Evolutionary conservation across 2,113 vertebrate genomes (phyloP), one percentile per base, ranked within the genome.

Genomic region (Monopterus albus): DNA sequence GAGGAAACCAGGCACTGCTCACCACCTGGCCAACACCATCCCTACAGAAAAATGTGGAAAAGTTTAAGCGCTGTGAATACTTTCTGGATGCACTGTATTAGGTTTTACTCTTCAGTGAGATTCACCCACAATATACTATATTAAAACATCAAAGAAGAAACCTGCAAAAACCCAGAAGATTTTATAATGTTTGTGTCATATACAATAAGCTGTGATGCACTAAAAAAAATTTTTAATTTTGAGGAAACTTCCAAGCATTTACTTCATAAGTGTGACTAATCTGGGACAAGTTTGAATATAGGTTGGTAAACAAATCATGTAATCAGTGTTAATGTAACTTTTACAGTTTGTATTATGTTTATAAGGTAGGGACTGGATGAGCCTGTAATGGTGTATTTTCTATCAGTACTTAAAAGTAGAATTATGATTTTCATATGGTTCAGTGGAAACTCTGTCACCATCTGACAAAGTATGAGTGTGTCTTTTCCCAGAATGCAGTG

Each of bases 271-370:
- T 78, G 78, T 81, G 84, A 85, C 78, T 59, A 25, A 65, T 63
- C 65, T 82, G 84, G 82, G 82, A 85, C 43, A 20, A 85, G 84
- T 91, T 86, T 89, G 58, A 91, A 72, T 79, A 66, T 65, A 62
- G 18, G 49, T 68, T 60, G 51, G 13, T 35, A 58, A 75, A 76
- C 42, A 46, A 42, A 64, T 45, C 35, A 78, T 81, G 50, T 72
- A 56, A 51, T 71, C 82, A 82, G 75, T 47, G 69, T 88, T 84
- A 51, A 72, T 69, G 35, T 80, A 78, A 86, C 23, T 70, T 75
- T 20, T 62, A 26, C 64, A 28, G 49, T 75, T 56, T 73, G 14
- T 74, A 55, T 65, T 53, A 67, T 56, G 58, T 69, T 33, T 72
- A 60, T 20, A 26, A 33, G 60, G 57, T 83, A 59, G 68, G 74